These are phyloP conservation scores for Pseudomugil gertrudae DNA, from an alignment of 2,797 vertebrate species.

Conservation along the genomic window DNA sequence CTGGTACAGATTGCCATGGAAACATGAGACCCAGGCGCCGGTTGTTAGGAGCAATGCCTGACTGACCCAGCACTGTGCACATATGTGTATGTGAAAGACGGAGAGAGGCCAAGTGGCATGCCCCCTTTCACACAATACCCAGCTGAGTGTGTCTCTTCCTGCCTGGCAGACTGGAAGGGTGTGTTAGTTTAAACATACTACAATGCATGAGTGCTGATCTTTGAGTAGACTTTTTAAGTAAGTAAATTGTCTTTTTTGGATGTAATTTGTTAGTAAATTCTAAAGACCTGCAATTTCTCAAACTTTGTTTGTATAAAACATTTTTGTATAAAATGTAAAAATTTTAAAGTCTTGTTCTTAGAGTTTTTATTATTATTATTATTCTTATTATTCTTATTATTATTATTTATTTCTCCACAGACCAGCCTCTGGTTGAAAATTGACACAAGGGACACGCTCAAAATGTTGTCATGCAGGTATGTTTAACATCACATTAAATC, in stretches of 20 bases:
- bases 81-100: slow-evolving; percentile 66
- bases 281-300: background rate
- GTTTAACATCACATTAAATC: background rate
- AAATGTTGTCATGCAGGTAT: background rate
- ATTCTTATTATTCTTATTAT: too few relatives aligned
- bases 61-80: slow-evolving; percentile 69
- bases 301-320: background rate
- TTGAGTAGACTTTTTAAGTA: slow-evolving; percentile 42
- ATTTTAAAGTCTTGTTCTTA: background rate
- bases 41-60: slow-evolving; percentile 73
- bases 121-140: slow-evolving; percentile 77
- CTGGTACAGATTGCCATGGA: slow-evolving; percentile 77
- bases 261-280: background rate
- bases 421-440: background rate
- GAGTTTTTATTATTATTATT: background rate
- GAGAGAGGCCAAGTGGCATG: slow-evolving; percentile 72
- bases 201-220: slow-evolving; percentile 55
- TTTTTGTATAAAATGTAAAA: background rate
- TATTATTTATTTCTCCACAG: background rate
- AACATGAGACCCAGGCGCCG: slow-evolving; percentile 76
- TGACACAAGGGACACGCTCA: background rate
- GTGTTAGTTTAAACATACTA: slow-evolving; percentile 73
- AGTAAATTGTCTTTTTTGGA: slow-evolving; percentile 12
- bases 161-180: slow-evolving; percentile 77
- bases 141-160: slow-evolving; percentile 77